Conservation (phyloP, 2,113 vertebrate genomes). For the Cromileptes altivelis region DNA sequence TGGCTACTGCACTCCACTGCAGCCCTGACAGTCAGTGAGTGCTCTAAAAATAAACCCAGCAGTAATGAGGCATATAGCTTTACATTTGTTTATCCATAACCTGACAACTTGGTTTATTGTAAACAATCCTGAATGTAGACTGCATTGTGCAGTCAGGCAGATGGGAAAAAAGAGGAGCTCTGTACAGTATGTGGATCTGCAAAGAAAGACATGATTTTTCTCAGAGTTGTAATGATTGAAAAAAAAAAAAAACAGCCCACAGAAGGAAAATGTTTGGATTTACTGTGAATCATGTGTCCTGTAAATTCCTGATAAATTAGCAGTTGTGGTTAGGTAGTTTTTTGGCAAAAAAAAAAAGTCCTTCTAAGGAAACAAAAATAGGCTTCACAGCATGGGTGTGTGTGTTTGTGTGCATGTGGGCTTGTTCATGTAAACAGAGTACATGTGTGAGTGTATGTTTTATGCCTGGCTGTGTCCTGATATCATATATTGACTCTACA, state of each 20-base stretch:
- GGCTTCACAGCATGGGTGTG: conserved; percentile 66
- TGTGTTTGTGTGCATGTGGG: conserved; percentile 32
- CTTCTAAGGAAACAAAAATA: conserved; percentile 31
- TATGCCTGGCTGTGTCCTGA: conserved; percentile 49
- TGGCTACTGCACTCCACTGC: background rate
- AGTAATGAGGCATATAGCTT: background rate
- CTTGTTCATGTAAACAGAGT: conserved; percentile 59
- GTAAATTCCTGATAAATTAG: background rate
- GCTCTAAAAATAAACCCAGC: conserved; percentile 1
- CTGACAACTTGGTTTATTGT: conserved; percentile 19
- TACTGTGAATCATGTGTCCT: conserved; percentile 22
- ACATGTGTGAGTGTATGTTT: conserved; percentile 31
- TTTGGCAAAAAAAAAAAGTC: conserved; percentile 14
- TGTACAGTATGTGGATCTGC: conserved; percentile 7
- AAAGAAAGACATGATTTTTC: conserved; percentile 16
- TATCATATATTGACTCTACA: conserved; percentile 83
- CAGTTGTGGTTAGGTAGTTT: conserved; percentile 30
- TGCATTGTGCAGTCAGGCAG: background rate
- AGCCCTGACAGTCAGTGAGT: background rate
- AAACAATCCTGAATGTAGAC: conserved; percentile 26
- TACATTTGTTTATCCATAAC: background rate
- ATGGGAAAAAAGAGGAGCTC: background rate
- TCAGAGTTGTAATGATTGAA: background rate
- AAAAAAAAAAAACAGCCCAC: conserved; percentile 8
- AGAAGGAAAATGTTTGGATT: conserved; percentile 7